Evolutionary conservation across 2,113 vertebrate species (phyloP).

Genomic region (Numida meleagris): DNA sequence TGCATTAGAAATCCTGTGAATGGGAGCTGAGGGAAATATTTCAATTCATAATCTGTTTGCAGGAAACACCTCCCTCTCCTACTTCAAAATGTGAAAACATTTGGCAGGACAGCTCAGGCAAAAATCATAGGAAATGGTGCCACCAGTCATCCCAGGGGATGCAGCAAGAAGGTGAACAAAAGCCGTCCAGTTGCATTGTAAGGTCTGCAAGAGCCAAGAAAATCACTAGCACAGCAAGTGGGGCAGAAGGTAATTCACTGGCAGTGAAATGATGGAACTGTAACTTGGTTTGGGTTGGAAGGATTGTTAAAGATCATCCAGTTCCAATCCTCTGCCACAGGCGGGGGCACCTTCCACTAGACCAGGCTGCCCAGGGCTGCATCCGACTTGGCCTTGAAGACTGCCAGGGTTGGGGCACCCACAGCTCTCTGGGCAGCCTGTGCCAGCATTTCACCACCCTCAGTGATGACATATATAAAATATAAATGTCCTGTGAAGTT

Average conservation of each 20-base stretch:
- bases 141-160: neutral
- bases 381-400: neutral
- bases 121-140: neutral
- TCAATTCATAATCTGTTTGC: constrained; percentile 19
- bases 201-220: neutral
- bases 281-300: neutral
- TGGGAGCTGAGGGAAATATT: constrained; percentile 48
- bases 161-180: neutral
- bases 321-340: neutral
- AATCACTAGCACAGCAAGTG: rapidly evolving
- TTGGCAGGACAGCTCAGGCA: constrained; percentile 31
- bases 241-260: neutral
- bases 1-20: constrained; percentile 43
- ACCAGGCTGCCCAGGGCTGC: neutral
- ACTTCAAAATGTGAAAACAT: constrained; percentile 1
- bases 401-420: neutral
- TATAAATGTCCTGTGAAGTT: neutral
- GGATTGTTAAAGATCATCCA: neutral
- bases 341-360: neutral
- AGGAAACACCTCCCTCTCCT: neutral
- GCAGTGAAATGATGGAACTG: neutral
- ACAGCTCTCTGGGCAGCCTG: neutral
- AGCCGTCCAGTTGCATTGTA: neutral
- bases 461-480: neutral
- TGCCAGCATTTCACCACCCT: neutral